Conservation (phyloP, 2,888 invertebrate genomes). For the Apotomis betuletana region DNA sequence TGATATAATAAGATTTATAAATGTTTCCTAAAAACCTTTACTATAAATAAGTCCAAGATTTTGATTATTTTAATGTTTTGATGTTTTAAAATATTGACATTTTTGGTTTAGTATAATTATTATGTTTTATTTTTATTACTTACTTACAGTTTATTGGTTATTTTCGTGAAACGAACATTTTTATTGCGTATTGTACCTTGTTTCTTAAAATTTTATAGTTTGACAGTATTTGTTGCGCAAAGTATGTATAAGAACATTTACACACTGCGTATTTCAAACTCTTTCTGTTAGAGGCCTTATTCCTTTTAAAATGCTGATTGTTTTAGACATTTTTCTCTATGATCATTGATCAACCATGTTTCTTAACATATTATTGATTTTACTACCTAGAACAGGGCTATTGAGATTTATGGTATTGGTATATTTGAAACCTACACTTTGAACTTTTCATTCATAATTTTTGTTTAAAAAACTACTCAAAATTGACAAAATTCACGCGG, state of each 20-base stretch:
- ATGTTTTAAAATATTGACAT: slow-evolving; percentile 39
- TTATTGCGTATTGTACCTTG: slow-evolving; percentile 47
- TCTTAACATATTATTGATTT: no score
- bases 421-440: no score
- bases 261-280: no score
- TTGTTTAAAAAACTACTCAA: no score
- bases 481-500: no score
- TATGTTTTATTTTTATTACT: slow-evolving; percentile 41
- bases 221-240: slow-evolving; percentile 36
- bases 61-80: slow-evolving; percentile 40
- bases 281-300: no score
- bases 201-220: slow-evolving; percentile 38
- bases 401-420: no score
- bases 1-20: slow-evolving; percentile 40
- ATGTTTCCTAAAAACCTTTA: slow-evolving; percentile 38
- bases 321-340: no score
- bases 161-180: slow-evolving; percentile 72
- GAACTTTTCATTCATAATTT: no score
- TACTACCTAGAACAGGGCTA: no score
- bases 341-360: no score
- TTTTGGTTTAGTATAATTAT: slow-evolving; percentile 44
- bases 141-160: slow-evolving; percentile 56
- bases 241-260: not conserved
- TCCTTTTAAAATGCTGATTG: no score
- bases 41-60: slow-evolving; percentile 43